Evolutionary conservation across 37 sponge, comb jelly and placozoan species (phyloP).

Genomic region (Halisarca cf. caerulea): DNA sequence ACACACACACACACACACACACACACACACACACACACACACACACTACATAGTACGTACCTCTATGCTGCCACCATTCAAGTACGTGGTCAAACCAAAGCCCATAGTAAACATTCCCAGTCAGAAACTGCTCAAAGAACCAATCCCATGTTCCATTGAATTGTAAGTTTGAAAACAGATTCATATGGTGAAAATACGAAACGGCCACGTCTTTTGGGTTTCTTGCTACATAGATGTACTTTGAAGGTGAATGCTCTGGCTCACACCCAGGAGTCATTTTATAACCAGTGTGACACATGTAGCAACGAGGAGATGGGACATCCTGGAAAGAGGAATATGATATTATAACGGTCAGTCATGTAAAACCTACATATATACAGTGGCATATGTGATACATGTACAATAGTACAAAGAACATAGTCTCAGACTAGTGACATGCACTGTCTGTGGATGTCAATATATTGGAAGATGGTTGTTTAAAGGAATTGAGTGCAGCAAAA

Average conservation of each 20-base stretch:
- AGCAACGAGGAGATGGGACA: constrained; percentile 18
- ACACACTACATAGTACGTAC: no score
- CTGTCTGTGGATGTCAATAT: no score
- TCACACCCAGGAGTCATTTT: not conserved
- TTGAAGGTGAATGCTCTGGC: constrained; percentile 8
- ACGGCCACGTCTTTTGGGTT: constrained; percentile 39
- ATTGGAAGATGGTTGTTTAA: no score
- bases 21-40: no score
- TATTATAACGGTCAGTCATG: no score
- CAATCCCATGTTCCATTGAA: not conserved
- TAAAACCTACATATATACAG: no score
- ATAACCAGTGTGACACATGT: constrained; percentile 17
- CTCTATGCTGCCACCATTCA: constrained; percentile 48
- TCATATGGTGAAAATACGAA: not conserved
- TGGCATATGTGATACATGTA: no score
- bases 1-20: no score
- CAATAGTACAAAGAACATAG: no score
- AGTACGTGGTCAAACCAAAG: constrained; percentile 17
- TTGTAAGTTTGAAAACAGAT: not conserved
- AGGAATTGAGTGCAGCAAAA: no score
- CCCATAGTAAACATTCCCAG: constrained; percentile 13
- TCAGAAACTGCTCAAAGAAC: constrained; percentile 30
- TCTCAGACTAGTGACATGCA: no score
- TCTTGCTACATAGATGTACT: constrained; percentile 35
- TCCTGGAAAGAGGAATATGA: no score